phyloP scores from a whole-genome alignment of 1,140 invertebrate species.

The Apis laboriosa region DNA sequence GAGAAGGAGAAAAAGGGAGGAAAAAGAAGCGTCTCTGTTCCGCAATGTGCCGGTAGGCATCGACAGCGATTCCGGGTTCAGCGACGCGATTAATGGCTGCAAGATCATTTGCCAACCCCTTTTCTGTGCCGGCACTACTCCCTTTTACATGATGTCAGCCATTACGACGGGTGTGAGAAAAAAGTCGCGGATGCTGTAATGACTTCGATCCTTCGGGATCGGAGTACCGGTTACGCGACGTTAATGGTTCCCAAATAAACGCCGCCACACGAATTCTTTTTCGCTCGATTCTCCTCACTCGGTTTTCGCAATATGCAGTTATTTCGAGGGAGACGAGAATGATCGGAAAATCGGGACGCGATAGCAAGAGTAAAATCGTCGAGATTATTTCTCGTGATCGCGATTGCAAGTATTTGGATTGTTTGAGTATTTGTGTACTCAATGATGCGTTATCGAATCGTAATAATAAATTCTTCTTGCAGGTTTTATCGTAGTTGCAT shows the following conservation, averaged over 20 bases:
- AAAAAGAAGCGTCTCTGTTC: slow-evolving; percentile 14
- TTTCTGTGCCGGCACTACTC: slow-evolving; percentile 26
- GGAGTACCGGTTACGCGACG: slow-evolving; percentile 12
- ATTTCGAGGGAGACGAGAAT: neutral
- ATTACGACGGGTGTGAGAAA: slow-evolving; percentile 6
- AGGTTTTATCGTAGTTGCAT: no score
- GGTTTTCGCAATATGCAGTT: neutral
- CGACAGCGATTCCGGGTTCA: slow-evolving; percentile 58
- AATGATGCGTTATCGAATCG: no score
- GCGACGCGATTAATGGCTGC: slow-evolving; percentile 56
- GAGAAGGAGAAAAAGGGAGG: neutral
- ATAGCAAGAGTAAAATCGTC: no score
- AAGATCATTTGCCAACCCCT: slow-evolving; percentile 52
- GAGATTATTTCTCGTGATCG: no score
- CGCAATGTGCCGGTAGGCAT: slow-evolving; percentile 34
- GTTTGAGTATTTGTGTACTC: no score
- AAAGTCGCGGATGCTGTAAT: slow-evolving; percentile 27
- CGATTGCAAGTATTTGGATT: no score
- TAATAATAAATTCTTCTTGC: no score
- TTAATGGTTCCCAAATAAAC: slow-evolving; percentile 37
- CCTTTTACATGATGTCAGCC: slow-evolving; percentile 30
- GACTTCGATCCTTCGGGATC: slow-evolving; percentile 26
- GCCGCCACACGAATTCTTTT: neutral
- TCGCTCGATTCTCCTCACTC: neutral
- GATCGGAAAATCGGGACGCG: no score